A percentile compares a stretch with the other conserved stretches of the same genome.
Evolutionary conservation across 2,888 invertebrate species (phyloP).

Genomic region (Zygogramma bicolorata): DNA sequence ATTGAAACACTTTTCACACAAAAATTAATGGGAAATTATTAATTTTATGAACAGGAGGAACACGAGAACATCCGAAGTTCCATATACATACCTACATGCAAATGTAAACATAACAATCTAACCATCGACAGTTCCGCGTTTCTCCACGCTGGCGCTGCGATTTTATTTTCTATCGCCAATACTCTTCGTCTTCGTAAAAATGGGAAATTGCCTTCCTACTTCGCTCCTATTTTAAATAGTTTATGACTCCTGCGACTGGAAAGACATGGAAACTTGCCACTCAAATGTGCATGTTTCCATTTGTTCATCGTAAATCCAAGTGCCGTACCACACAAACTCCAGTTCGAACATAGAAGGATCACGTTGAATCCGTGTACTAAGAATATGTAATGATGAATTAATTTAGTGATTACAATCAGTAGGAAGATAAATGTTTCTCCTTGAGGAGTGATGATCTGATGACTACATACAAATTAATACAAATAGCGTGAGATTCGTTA

Average conservation of each 20-base stretch:
- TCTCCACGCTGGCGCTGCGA: too few relatives aligned
- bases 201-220: not conserved
- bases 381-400: conserved; percentile 21
- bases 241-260: not conserved
- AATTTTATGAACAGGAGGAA: too few relatives aligned
- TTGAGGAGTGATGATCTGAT: conserved; percentile 14
- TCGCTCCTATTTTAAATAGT: not conserved
- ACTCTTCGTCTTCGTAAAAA: not conserved
- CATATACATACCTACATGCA: too few relatives aligned
- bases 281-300: not conserved
- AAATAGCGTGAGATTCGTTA: not conserved
- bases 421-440: conserved; percentile 19
- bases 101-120: too few relatives aligned
- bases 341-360: conserved; percentile 8
- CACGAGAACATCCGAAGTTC: too few relatives aligned
- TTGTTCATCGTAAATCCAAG: not conserved
- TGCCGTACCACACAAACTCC: conserved; percentile 8
- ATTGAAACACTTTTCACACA: too few relatives aligned
- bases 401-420: conserved; percentile 13
- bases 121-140: too few relatives aligned
- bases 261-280: conserved; percentile 1
- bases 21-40: too few relatives aligned
- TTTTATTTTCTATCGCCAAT: not conserved
- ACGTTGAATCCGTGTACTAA: conserved; percentile 6
- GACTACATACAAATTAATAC: conserved; percentile 10